Base-by-base conservation (phyloP, 2,113 vertebrate genomes). In the Butastur rufipennis region DNA sequence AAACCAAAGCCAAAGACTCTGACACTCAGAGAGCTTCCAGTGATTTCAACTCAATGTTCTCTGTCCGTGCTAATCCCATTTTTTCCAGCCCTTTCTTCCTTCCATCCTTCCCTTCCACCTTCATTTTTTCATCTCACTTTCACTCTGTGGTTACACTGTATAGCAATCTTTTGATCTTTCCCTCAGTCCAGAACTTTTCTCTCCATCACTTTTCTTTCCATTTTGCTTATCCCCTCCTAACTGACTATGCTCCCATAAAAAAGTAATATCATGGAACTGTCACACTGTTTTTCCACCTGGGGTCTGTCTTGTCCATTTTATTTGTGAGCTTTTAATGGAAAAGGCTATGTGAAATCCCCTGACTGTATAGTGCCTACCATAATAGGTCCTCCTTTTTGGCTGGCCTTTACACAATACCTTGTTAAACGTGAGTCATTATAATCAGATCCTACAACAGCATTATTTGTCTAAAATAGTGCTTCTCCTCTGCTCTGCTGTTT, bases 251-350 rank as follows among this genome's bases (percentile, higher is more conserved):
- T 79, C 31, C 27, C 22, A 9, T 81, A 16, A 84, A 91, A 78
- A 50, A 53, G 40, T 52, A 55, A 3, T 36, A 13, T 65, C 12
- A 23, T 84, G 70, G 52, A 87, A 90, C 48, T 43, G 43, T 94
- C 96, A 85, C 81, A 59, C 78, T 68, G 5, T 89, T 96, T 94
- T 92, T 96, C 78, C 91, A 80, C 61, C 93, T 97, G 95, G 93
- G 81, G 70, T 96, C 84, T 96, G 66, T 94, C 95, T 94, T 93
- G 89, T 90, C 87, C 73, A 68, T 95, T 94, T 72, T 91, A 72
- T 93, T 91, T 43, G 77, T 68, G 58, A 82, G 70, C 34, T 72
- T 68, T 85, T 79, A 75, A 68, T 89, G 48, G 53, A 85, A 75
- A 81, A 93, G 52, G 15, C 62, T 72, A 11, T 74, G 32, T 72